Percentiles rank a stretch among this genome's conserved stretches.
Conservation (phyloP, 2,888 invertebrate genomes). For the Sturmia bella region DNA sequence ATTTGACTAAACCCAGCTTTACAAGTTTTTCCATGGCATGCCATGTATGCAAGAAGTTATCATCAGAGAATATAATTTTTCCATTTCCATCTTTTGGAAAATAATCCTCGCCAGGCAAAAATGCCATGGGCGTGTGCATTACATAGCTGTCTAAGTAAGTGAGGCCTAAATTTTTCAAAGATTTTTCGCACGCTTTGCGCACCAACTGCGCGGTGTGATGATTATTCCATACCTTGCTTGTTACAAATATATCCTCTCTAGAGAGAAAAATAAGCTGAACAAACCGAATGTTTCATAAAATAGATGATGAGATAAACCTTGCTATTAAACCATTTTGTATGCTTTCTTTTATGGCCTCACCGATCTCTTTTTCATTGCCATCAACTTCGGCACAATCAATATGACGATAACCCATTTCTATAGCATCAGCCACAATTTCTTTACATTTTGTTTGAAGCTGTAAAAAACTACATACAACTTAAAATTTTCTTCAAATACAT, state of each 20-base stretch:
- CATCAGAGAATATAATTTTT: conserved; percentile 84
- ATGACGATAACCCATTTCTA: conserved; percentile 90
- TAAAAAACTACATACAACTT: conserved; percentile 62
- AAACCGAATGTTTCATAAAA: too few relatives aligned
- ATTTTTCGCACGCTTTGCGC: conserved; percentile 85
- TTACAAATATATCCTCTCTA: conserved; percentile 86
- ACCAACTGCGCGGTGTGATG: conserved; percentile 91
- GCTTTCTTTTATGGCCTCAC: conserved; percentile 85
- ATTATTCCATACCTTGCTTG: conserved; percentile 94
- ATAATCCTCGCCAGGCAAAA: conserved; percentile 83
- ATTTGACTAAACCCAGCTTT: conserved; percentile 85
- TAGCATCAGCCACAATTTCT: conserved; percentile 87
- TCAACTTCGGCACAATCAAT: conserved; percentile 89
- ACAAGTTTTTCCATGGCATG: conserved; percentile 88
- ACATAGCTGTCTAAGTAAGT: conserved; percentile 93
- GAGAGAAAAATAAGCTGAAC: background rate
- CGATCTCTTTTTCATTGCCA: conserved; percentile 89
- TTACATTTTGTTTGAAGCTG: conserved; percentile 14
- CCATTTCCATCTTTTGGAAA: conserved; percentile 85
- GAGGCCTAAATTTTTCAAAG: conserved; percentile 87
- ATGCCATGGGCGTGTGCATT: conserved; percentile 95
- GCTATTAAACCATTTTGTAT: conserved; percentile 86
- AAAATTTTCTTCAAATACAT: too few relatives aligned
- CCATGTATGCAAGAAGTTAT: conserved; percentile 89
- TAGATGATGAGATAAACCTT: conserved; percentile 80